Conservation (phyloP, 2,888 invertebrate species). For the Heliconius aoede region DNA sequence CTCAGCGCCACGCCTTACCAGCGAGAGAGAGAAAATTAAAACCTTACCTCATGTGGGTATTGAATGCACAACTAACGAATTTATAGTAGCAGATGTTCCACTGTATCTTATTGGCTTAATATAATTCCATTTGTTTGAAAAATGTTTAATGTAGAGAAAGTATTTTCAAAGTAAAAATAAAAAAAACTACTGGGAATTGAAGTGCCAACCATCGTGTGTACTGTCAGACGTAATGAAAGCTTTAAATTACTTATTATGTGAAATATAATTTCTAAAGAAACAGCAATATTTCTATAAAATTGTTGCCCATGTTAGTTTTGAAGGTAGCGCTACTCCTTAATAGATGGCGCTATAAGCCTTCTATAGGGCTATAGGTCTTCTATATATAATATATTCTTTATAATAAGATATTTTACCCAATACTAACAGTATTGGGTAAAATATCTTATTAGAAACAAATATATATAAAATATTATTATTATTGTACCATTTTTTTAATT, state of each 20-base stretch:
- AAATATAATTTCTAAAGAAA: not conserved
- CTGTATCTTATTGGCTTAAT: not conserved
- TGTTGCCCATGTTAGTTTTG: not conserved
- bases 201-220: not conserved
- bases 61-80: too few species aligned
- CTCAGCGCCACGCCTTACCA: too few species aligned
- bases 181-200: not conserved
- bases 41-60: too few species aligned
- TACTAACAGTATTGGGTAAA: too few species aligned
- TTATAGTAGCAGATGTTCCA: not conserved
- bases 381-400: too few species aligned
- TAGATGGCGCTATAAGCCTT: constrained; percentile 46
- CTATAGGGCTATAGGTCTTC: too few species aligned
- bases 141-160: not conserved
- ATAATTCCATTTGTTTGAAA: not conserved
- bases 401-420: too few species aligned
- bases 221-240: not conserved
- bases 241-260: not conserved
- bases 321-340: constrained; percentile 44
- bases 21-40: too few species aligned
- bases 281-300: not conserved
- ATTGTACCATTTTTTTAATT: not conserved
- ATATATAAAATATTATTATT: not conserved
- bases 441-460: not conserved
- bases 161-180: too few species aligned